phyloP scores from a whole-genome alignment of 2,888 invertebrate genomes.

The Catocala sponsa region DNA sequence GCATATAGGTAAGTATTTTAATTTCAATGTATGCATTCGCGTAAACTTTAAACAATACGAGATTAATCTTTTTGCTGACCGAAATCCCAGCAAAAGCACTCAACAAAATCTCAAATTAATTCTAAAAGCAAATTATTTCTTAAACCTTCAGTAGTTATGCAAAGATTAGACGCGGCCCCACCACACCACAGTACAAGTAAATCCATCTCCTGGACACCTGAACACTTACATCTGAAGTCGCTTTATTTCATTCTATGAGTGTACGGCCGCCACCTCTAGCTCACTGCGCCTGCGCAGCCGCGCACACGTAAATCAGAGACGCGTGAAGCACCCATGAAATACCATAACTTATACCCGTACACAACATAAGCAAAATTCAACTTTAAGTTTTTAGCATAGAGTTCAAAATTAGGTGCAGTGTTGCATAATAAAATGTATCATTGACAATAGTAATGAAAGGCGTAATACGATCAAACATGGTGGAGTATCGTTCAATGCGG shows the following conservation, averaged over 20 bases:
- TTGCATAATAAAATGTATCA: slow-evolving; percentile 29
- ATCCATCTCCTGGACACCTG: slow-evolving; percentile 45
- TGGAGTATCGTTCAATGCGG: slow-evolving; percentile 15
- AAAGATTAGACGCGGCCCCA: slow-evolving; percentile 16
- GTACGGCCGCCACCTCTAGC: slow-evolving; percentile 17
- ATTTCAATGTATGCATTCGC: no score
- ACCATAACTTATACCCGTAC: slow-evolving; percentile 38
- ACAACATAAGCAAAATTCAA: slow-evolving; percentile 12
- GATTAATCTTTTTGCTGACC: no score
- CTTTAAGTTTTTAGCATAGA: slow-evolving; percentile 13
- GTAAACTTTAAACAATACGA: no score
- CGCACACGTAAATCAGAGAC: slow-evolving; percentile 58
- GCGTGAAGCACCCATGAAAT: slow-evolving; percentile 54
- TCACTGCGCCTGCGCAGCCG: slow-evolving; percentile 41
- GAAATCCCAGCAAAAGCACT: no score
- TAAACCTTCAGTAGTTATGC: background rate
- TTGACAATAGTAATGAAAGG: slow-evolving; percentile 52
- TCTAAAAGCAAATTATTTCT: no score
- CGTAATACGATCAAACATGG: slow-evolving; percentile 45
- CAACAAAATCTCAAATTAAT: no score
- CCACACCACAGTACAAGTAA: slow-evolving; percentile 22
- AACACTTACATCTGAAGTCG: slow-evolving; percentile 53
- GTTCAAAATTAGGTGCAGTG: slow-evolving; percentile 12
- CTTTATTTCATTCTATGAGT: slow-evolving; percentile 40
- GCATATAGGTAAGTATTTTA: no score